Evolutionary conservation across 2,797 vertebrate genomes (phyloP), one percentile per base, ranked within the genome.

Genomic region (Acanthornis magna): DNA sequence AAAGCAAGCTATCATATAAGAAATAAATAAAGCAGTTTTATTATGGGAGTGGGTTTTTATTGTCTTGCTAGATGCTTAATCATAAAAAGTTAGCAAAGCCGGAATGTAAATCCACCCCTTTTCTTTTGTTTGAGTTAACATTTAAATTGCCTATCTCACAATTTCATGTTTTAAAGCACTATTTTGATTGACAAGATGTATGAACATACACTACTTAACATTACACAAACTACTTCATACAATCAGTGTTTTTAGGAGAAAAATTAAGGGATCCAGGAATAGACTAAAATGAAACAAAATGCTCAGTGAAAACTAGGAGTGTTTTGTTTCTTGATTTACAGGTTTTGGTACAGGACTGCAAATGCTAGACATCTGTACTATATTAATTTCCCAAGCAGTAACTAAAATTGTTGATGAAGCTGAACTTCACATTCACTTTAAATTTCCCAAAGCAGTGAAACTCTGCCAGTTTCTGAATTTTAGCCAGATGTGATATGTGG

Each of bases 391-490:
- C 57, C 53, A 85, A 95, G 88, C 68, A 95, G 88, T 74, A 94
- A 95, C 80, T 95, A 88, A 94, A 95, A 96, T 94, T 95, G 87
- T 95, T 93, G 93, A 95, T 91, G 88, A 96, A 95, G 70, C 82
- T 94, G 73, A 96, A 96, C 84, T 93, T 95, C 96, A 94, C 66
- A 95, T 95, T 95, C 82, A 96, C 82, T 96, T 96, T 95, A 83
- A 87, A 77, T 96, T 97, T 97, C 91, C 71, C 73, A 95, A 94
- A 96, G 83, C 61, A 86, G 45, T 93, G 90, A 94, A 96, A 96
- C 91, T 47, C 83, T 94, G 91, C 87, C 97, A 96, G 79, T 82
- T 91, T 68, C 66, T 96, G 91, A 91, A 95, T 96, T 96, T 87
- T 51, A 94, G 88, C 71, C 93, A 97, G 85, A 96, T 96, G 88